Conservation (phyloP, 2,797 vertebrate genomes). For the Oryzias sinensis region DNA sequence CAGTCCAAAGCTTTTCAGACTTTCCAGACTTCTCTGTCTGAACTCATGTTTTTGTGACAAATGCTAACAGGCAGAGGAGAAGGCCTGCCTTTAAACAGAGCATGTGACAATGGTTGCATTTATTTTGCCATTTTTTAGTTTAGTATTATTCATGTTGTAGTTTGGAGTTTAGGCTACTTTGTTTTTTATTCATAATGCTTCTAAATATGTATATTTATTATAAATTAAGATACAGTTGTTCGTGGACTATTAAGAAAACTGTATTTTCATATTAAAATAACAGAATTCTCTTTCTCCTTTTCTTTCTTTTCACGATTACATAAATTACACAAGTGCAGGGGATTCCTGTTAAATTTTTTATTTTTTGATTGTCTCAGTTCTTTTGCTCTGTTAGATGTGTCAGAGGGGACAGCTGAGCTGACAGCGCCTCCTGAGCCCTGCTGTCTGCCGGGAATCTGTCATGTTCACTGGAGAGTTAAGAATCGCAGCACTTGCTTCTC, state of each 20-base stretch:
- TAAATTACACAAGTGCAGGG: slow-evolving; percentile 55
- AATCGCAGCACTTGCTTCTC: slow-evolving; percentile 37
- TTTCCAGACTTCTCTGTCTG: slow-evolving; percentile 21
- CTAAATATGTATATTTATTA: slow-evolving; percentile 7
- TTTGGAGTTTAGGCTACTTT: slow-evolving; percentile 31
- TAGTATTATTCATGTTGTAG: slow-evolving; percentile 20
- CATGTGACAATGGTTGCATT: slow-evolving; percentile 14
- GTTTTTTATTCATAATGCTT: slow-evolving; percentile 18
- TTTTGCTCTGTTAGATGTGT: slow-evolving; percentile 49
- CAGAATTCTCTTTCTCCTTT: too few species aligned
- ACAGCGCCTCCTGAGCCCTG: slow-evolving; percentile 64
- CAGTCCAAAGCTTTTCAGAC: slow-evolving; percentile 25
- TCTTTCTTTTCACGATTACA: too few species aligned
- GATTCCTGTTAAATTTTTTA: slow-evolving; percentile 40
- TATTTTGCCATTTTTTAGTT: slow-evolving; percentile 42
- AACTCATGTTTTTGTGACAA: slow-evolving; percentile 42
- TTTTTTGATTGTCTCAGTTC: slow-evolving; percentile 46
- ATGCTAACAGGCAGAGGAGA: slow-evolving; percentile 46
- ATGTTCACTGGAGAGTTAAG: slow-evolving; percentile 61
- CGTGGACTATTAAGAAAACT: too few species aligned
- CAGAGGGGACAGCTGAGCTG: slow-evolving; percentile 47
- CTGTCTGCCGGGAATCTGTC: slow-evolving; percentile 63
- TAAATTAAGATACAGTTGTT: too few species aligned
- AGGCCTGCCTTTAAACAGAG: slow-evolving; percentile 39
- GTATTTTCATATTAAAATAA: too few species aligned